Evolutionary conservation across 2,888 invertebrate species (phyloP), one percentile per base, ranked within the genome.

Genomic region (Lithophane semibrunnea): DNA sequence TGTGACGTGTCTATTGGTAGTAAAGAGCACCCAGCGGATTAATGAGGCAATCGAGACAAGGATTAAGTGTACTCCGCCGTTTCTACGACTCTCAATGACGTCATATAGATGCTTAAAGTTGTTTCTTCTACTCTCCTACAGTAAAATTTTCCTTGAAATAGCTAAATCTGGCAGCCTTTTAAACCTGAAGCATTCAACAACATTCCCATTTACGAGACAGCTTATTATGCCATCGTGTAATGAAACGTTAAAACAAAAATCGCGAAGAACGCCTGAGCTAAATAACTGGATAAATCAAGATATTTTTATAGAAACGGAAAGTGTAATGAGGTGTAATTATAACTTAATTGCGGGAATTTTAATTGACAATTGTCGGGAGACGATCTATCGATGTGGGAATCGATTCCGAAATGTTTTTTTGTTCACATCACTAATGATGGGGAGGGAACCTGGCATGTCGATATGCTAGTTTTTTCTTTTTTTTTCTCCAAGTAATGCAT

Each of bases 261-360:
- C 80, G 85, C 88, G 73, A 83, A 72, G 82, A 79, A 82, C 82
- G 75, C 77, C 80, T 81, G 79, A 74, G 77, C 80, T 76, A 82
- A 87, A 86, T 91, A 91, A 91, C 90, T 88, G 91, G 89, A 85
- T 85, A 89, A 90, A 90, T 90, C 88, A 88, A 90, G 89, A 88
- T 86, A 89, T 90, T 92, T 90, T 91, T 92, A 91, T 92, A 88
- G 91, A 90, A 90, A 90, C 91, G 82, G 90, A 92, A 90, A 89
- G 90, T 83, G 89, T 92, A 92, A 93, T 92, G 89, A 91, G 88
- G 87, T 88, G 87, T 91, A 91, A 93, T 93, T 92, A 92, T 90
- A 80, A 88, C 86, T 89, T 93, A 93, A 94, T 94, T 93, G 93
- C 91, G 87, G 90, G 93, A 93, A 94, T 94, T 92, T 94, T 94